Evolutionary conservation across 2,113 vertebrate species (phyloP).

Genomic region (Fregetta grallaria): DNA sequence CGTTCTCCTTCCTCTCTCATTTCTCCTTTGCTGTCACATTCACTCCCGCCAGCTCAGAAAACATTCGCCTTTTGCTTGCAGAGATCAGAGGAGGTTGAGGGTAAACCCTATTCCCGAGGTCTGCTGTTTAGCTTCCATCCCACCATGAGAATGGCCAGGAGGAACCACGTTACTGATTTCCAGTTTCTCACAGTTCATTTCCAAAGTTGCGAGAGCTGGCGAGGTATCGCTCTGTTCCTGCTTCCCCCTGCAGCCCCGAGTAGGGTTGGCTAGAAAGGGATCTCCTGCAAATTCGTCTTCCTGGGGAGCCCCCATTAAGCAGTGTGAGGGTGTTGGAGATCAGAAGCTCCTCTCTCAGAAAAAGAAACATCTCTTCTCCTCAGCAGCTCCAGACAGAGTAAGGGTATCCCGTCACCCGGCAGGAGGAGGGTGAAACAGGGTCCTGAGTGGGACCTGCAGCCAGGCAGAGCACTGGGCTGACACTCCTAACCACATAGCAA

Average conservation of each 20-base stretch:
- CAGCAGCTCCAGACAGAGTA: not conserved
- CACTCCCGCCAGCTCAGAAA: not conserved
- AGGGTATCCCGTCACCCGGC: no score
- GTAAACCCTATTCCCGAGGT: not conserved
- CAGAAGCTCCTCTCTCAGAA: not conserved
- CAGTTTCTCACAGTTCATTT: not conserved
- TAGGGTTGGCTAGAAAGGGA: not conserved
- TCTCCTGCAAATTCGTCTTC: not conserved
- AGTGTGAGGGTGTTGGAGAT: not conserved
- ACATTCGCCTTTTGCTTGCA: not conserved
- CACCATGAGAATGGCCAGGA: not conserved
- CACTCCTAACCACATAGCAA: not conserved
- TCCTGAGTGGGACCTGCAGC: not conserved
- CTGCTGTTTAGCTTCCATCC: not conserved
- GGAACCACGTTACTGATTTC: not conserved
- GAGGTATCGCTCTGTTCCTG: not conserved
- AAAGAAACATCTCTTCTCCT: not conserved
- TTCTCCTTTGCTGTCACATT: conserved; percentile 48
- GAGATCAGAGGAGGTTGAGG: not conserved
- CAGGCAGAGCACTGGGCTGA: not conserved
- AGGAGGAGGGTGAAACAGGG: not conserved
- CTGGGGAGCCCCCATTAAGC: not conserved
- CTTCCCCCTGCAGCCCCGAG: not conserved
- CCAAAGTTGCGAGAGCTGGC: not conserved
- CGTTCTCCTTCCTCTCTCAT: not conserved